Evolutionary conservation across 2,797 vertebrate species (phyloP).

Genomic region (Hylomyscus alleni): DNA sequence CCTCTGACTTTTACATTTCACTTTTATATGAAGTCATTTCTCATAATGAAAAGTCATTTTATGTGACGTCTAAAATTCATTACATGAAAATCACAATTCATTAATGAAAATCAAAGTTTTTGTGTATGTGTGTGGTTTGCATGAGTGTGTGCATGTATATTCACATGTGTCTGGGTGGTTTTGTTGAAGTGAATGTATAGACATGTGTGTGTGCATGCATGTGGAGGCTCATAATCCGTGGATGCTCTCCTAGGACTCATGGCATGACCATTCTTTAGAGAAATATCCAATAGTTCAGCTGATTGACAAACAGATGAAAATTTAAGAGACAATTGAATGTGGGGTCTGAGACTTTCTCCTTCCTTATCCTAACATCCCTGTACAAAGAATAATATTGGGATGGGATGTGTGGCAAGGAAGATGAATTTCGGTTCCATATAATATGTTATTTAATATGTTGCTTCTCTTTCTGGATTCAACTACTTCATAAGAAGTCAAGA

Average conservation of each 20-base stretch:
- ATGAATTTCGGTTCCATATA: neutral
- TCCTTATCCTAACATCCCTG: neutral
- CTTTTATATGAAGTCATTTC: no score
- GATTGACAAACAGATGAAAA: constrained; percentile 18
- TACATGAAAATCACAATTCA: no score
- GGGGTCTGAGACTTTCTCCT: constrained; percentile 9
- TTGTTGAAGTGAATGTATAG: neutral
- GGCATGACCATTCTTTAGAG: neutral
- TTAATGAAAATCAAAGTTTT: neutral
- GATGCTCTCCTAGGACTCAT: neutral
- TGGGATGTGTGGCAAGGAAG: neutral
- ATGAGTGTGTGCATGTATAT: neutral
- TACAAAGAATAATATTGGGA: neutral
- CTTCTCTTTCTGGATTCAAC: neutral
- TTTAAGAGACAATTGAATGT: neutral
- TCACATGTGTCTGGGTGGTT: neutral
- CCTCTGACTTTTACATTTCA: neutral
- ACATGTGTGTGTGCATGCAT: neutral
- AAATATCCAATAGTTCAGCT: neutral
- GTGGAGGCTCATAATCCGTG: neutral
- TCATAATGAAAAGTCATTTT: no score
- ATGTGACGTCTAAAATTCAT: neutral
- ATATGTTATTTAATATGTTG: neutral
- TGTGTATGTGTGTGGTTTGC: neutral
- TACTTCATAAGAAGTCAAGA: neutral